Evolutionary conservation across 2,113 vertebrate species (phyloP).

Genomic region (Macaca nemestrina): DNA sequence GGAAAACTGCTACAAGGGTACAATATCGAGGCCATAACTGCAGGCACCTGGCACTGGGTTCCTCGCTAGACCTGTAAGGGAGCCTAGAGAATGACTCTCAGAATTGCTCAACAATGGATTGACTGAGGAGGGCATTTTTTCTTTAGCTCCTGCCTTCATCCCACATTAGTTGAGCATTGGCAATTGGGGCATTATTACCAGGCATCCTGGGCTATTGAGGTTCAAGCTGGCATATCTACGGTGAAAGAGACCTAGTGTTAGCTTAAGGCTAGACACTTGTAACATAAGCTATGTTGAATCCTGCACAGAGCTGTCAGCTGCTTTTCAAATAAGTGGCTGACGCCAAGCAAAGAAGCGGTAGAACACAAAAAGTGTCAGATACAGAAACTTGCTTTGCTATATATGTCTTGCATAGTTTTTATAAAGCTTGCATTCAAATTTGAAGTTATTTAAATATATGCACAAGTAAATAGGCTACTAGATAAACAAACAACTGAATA

Average conservation of each 20-base stretch:
- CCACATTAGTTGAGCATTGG: not conserved
- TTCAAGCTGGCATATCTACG: not conserved
- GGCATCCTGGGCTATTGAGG: too few relatives aligned
- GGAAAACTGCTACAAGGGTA: not conserved
- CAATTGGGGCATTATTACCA: not conserved
- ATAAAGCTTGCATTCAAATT: not conserved
- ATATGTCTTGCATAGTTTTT: not conserved
- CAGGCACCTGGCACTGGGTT: not conserved
- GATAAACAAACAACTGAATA: not conserved
- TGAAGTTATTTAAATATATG: not conserved
- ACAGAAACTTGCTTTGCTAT: not conserved
- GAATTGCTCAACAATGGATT: not conserved
- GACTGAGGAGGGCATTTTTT: not conserved
- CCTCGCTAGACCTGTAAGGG: not conserved
- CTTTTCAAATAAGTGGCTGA: not conserved
- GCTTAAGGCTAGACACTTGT: not conserved
- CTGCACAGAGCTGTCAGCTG: not conserved
- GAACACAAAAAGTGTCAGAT: not conserved
- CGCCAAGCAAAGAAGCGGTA: not conserved
- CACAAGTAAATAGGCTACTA: not conserved
- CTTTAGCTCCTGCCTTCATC: not conserved
- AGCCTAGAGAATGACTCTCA: not conserved
- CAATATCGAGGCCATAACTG: not conserved
- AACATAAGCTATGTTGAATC: not conserved
- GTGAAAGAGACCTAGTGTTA: not conserved